phyloP scores from a whole-genome alignment of 2,797 vertebrate species.

The Chrosomus eos region DNA sequence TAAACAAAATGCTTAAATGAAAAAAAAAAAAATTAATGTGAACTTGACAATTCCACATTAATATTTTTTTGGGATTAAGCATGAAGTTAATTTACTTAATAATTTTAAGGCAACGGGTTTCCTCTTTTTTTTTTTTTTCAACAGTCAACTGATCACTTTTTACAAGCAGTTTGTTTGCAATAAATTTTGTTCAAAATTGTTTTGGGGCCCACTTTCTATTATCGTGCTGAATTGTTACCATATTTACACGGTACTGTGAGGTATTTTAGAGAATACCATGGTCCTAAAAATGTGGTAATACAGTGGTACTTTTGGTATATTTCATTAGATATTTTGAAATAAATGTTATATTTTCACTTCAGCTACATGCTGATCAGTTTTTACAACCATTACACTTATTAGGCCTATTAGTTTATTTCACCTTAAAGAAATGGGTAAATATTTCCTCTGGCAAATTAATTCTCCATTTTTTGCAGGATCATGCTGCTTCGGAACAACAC shows the following conservation, averaged over 20 bases:
- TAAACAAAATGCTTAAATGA: too few species aligned
- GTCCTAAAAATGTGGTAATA: neutral
- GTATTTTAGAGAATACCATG: neutral
- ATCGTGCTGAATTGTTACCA: neutral
- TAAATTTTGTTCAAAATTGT: neutral
- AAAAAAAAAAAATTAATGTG: too few species aligned
- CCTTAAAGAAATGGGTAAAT: neutral
- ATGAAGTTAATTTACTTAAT: neutral
- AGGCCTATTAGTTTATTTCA: conserved; percentile 52
- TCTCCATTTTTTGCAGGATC: conserved; percentile 71
- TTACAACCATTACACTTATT: neutral
- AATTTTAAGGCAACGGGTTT: too few species aligned
- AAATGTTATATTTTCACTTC: neutral
- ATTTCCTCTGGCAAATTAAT: neutral
- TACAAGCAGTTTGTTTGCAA: neutral
- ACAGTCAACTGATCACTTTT: too few species aligned
- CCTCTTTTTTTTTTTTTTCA: too few species aligned
- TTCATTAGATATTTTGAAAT: neutral
- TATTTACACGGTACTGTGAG: neutral
- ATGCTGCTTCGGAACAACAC: conserved; percentile 91
- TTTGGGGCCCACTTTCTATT: neutral
- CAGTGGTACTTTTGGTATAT: neutral
- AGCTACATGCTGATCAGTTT: neutral
- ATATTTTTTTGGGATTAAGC: neutral
- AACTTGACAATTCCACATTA: too few species aligned